Percentiles rank a stretch among this genome's conserved stretches.
phyloP scores from a whole-genome alignment of 2,797 vertebrate species.

The Scarus forsteni region DNA sequence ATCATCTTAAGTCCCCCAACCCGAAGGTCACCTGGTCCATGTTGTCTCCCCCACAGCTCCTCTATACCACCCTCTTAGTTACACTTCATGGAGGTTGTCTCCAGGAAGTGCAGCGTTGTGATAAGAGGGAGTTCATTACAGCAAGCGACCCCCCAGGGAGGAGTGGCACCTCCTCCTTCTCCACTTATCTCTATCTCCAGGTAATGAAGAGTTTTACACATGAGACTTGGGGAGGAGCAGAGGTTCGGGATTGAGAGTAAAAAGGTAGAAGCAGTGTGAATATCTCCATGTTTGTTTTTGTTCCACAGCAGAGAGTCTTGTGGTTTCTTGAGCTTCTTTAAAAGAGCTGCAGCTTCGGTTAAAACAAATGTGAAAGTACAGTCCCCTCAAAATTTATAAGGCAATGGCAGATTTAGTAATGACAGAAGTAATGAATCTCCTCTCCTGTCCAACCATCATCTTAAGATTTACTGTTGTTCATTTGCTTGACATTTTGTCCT shows the following conservation, averaged over 20 bases:
- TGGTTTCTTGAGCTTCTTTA: background rate
- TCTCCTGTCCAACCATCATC: slow-evolving; percentile 13
- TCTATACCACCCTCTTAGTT: slow-evolving; percentile 31
- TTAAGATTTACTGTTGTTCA: background rate
- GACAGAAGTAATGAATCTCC: background rate
- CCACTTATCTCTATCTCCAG: slow-evolving; percentile 41
- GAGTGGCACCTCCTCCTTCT: slow-evolving; percentile 3
- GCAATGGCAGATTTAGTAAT: background rate
- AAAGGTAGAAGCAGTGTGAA: background rate
- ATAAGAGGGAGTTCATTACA: slow-evolving; percentile 56
- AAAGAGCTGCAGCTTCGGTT: background rate
- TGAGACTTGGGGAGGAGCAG: slow-evolving; percentile 12
- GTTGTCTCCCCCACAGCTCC: slow-evolving; percentile 25
- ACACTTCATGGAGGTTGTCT: slow-evolving; percentile 39
- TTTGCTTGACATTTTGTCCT: background rate
- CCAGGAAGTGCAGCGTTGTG: slow-evolving; percentile 36
- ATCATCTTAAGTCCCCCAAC: background rate
- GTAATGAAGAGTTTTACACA: slow-evolving; percentile 4
- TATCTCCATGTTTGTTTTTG: slow-evolving; percentile 3
- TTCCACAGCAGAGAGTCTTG: slow-evolving; percentile 18
- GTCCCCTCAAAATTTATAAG: slow-evolving; percentile 3
- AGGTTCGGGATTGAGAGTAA: slow-evolving; percentile 32
- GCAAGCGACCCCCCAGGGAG: slow-evolving; percentile 3
- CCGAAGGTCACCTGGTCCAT: slow-evolving; percentile 21
- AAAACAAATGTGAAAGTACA: slow-evolving; percentile 20